Evolutionary conservation across 2,888 invertebrate species (phyloP).

Genomic region (Stomorhina lunata): DNA sequence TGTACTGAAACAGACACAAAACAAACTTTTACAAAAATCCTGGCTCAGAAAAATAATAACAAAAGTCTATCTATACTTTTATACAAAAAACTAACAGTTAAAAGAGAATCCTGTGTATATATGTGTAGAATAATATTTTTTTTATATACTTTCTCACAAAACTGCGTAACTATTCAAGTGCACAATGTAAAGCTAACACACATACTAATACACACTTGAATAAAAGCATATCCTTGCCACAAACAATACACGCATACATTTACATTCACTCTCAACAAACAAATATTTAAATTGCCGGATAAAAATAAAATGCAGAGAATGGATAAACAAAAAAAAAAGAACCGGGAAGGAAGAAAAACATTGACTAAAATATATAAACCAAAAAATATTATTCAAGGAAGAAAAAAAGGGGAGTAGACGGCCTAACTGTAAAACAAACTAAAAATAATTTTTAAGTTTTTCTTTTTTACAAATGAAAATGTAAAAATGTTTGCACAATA

Average conservation of each 20-base stretch:
- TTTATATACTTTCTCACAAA: slow-evolving; percentile 6
- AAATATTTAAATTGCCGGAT: slow-evolving; percentile 55
- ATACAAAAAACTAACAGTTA: background rate
- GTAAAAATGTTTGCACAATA: too few relatives aligned
- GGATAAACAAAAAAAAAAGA: background rate
- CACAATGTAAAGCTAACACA: slow-evolving; percentile 36
- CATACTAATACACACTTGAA: background rate
- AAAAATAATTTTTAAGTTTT: slow-evolving; percentile 18
- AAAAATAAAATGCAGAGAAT: slow-evolving; percentile 38
- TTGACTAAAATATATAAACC: slow-evolving; percentile 20
- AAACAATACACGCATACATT: slow-evolving; percentile 2
- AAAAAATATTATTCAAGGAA: background rate
- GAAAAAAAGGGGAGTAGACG: slow-evolving; percentile 2
- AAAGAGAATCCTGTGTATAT: background rate
- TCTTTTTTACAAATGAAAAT: background rate
- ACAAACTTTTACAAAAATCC: slow-evolving; percentile 25
- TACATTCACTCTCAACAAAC: slow-evolving; percentile 3
- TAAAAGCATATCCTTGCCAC: background rate
- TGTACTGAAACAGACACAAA: slow-evolving; percentile 19
- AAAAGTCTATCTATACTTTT: background rate
- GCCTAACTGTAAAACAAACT: slow-evolving; percentile 34
- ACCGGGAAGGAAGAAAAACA: background rate
- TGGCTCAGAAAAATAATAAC: background rate
- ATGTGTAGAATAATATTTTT: background rate
- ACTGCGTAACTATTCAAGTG: slow-evolving; percentile 62